Conservation (phyloP, 2,888 invertebrate genomes). For the Apoderus coryli region DNA sequence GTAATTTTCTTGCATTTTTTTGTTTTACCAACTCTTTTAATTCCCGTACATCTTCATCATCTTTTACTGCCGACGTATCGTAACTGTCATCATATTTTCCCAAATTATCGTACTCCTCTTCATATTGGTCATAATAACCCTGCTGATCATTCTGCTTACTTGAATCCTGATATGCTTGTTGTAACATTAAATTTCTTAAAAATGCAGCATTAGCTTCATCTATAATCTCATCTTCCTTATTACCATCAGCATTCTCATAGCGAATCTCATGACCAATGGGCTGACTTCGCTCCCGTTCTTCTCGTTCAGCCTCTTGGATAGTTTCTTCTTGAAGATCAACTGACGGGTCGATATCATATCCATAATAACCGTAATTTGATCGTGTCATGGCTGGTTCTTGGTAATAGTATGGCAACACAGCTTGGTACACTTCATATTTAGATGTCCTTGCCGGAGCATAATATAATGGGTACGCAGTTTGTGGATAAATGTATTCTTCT, state of each 20-base stretch:
- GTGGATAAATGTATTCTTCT: conserved; percentile 37
- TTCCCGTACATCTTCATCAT: conserved; percentile 52
- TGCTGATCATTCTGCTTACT: conserved; percentile 19
- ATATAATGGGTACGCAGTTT: conserved; percentile 30
- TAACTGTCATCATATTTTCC: conserved; percentile 20
- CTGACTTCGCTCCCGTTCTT: conserved; percentile 38
- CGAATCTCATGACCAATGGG: conserved; percentile 54
- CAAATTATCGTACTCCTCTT: conserved; percentile 19
- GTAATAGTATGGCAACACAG: conserved; percentile 35
- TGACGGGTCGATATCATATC: conserved; percentile 31
- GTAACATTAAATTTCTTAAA: conserved; percentile 49
- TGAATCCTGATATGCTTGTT: conserved; percentile 48
- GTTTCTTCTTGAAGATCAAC: conserved; percentile 44
- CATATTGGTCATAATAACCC: conserved; percentile 18
- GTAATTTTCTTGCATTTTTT: conserved; percentile 14
- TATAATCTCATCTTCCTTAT: conserved; percentile 22
- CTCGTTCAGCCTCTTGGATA: conserved; percentile 44
- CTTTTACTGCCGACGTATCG: conserved; percentile 22
- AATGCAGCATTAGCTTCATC: conserved; percentile 45
- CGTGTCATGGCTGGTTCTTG: conserved; percentile 27
- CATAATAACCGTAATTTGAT: conserved; percentile 29
- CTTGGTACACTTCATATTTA: conserved; percentile 34
- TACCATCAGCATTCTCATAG: conserved; percentile 39
- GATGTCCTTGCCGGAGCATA: conserved; percentile 34
- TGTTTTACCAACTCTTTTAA: conserved; percentile 41